phyloP scores from a whole-genome alignment of 2,888 invertebrate species.

The Oegoconia quadripuncta region DNA sequence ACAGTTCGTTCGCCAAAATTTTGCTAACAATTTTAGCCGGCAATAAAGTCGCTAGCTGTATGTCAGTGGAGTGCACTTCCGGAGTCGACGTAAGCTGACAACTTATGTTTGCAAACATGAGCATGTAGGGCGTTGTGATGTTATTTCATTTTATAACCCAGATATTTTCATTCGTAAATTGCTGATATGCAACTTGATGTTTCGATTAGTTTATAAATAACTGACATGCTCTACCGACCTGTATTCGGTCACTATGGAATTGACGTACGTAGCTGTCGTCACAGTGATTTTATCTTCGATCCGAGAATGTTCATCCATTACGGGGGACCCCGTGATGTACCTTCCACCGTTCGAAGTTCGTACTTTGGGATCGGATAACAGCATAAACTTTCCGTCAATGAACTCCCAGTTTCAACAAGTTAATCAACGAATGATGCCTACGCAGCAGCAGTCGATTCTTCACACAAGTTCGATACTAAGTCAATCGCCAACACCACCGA shows the following conservation, averaged over 20 bases:
- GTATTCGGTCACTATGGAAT: slow-evolving; percentile 38
- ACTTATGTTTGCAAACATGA: slow-evolving; percentile 43
- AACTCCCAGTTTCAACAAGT: slow-evolving; percentile 16
- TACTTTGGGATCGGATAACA: slow-evolving; percentile 23
- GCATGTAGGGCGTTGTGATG: slow-evolving; percentile 39
- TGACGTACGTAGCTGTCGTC: slow-evolving; percentile 27
- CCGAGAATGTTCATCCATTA: slow-evolving; percentile 17
- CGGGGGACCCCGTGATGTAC: slow-evolving; percentile 39
- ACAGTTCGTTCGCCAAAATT: slow-evolving; percentile 57
- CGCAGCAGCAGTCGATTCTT: slow-evolving; percentile 9
- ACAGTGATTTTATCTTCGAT: slow-evolving; percentile 28
- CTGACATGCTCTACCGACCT: slow-evolving; percentile 24
- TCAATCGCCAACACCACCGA: slow-evolving; percentile 12
- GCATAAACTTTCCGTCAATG: slow-evolving; percentile 13
- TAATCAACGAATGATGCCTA: not conserved
- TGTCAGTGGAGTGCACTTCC: slow-evolving; percentile 68
- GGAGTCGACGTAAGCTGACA: slow-evolving; percentile 71
- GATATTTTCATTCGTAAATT: slow-evolving; percentile 34
- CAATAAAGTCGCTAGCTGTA: slow-evolving; percentile 68
- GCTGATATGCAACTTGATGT: slow-evolving; percentile 37
- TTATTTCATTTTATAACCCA: slow-evolving; percentile 32
- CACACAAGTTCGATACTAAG: slow-evolving; percentile 11
- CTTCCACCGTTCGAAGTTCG: slow-evolving; percentile 42
- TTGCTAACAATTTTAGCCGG: slow-evolving; percentile 63
- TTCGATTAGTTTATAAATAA: slow-evolving; percentile 35